Evolutionary conservation across 2,113 vertebrate species (phyloP), one percentile per base, ranked within the genome.

Genomic region (Paradoxurus hermaphroditus): DNA sequence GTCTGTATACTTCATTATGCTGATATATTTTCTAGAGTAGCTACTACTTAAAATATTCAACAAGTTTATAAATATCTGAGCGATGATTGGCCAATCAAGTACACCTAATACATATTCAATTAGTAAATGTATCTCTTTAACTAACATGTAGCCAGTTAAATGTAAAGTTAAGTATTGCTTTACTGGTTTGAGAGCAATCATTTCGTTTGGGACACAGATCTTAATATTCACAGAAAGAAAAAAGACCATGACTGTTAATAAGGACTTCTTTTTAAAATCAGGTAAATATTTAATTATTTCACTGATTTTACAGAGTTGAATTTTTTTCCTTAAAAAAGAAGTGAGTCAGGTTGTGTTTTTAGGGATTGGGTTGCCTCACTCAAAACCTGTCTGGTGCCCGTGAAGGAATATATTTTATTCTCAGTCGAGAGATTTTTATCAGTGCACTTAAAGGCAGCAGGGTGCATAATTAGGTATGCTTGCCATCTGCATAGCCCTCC

Each of bases 391-490:
- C 82, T 96, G 92, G 56, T 93, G 85, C 41, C 36, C 70, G 25
- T 7, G 56, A 92, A 56, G 29, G 46, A 94, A 95, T 82, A 91
- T 89, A 96, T 94, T 96, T 92, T 87, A 90, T 56, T 68, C 34
- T 91, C 96, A 86, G 4, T 82, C 46, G 44, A 97, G 96, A 97
- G 70, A 27, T 70, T 95, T 90, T 89, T 96, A 93, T 87, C 96
- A 77, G 68, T 72, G 29, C 39, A 9, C 2, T 95, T 95, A 96
- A 75, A 96, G 95, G 84, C 90, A 72, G 91, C 92, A 97, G 95
- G 94, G 79, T 83, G 90, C 90, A 36, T 92, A 95, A 97, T 97
- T 95, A 95, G 81, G 96, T 95, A 77, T 77, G 90, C 77, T 82
- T 89, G 49, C 91, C 95, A 94, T 95, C 94, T 97, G 94, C 34